These are phyloP conservation scores for Ophion costatus DNA, from an alignment of 2,888 invertebrate genomes.

Conservation along the genomic window DNA sequence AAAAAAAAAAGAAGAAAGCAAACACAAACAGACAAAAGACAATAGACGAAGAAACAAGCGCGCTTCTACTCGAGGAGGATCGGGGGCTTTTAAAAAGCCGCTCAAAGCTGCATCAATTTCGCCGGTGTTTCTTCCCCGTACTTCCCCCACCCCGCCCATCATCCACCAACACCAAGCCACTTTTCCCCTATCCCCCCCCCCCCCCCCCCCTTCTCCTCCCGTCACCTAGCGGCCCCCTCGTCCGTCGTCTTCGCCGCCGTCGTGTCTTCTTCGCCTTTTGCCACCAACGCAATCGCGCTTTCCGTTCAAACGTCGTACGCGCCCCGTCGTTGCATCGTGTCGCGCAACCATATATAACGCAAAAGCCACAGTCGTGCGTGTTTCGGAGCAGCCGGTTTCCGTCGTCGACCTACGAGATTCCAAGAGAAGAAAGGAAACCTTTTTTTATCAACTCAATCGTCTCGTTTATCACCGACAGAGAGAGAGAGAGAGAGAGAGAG, in stretches of 20 bases:
- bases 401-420: constrained; percentile 13
- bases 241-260: constrained; percentile 64
- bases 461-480: not conserved
- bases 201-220: constrained; percentile 71
- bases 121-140: constrained; percentile 80
- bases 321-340: constrained; percentile 74
- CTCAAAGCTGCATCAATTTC: constrained; percentile 84
- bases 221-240: constrained; percentile 62
- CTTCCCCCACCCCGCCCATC: constrained; percentile 82
- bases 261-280: constrained; percentile 44
- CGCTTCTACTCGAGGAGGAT: constrained; percentile 57
- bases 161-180: constrained; percentile 63
- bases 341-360: constrained; percentile 69
- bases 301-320: constrained; percentile 76
- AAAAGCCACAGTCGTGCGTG: constrained; percentile 53
- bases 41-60: not conserved
- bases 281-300: constrained; percentile 59
- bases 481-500: not conserved
- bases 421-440: not conserved
- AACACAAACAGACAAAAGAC: too few species aligned
- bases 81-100: constrained; percentile 66
- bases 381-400: constrained; percentile 61
- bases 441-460: not conserved
- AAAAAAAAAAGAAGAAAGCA: not conserved
- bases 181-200: constrained; percentile 76